These are phyloP conservation scores for Pteria penguin DNA, from an alignment of 2,888 invertebrate genomes.

Conservation along the genomic window DNA sequence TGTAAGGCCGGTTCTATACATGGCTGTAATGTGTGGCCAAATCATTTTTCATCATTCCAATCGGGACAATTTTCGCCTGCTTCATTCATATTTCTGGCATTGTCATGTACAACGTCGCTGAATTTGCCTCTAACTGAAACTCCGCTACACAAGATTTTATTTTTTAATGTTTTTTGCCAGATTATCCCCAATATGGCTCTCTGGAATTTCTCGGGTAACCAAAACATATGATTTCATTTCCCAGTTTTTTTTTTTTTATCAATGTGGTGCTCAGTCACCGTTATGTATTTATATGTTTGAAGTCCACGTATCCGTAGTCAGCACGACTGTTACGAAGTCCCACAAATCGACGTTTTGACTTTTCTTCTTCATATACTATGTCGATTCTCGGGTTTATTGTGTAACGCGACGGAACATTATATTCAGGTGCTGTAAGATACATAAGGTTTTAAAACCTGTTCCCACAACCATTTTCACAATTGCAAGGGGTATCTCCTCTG, in stretches of 20 bases:
- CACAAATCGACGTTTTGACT: not conserved
- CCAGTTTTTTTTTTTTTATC: not conserved
- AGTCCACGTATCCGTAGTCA: not conserved
- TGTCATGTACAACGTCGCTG: constrained; percentile 28
- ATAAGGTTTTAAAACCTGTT: too few relatives aligned
- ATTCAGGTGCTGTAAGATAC: not conserved
- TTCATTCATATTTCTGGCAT: constrained; percentile 34
- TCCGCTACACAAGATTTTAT: not conserved
- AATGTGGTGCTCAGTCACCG: not conserved
- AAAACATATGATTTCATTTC: not conserved
- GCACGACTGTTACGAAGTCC: not conserved
- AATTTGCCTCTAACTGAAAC: constrained; percentile 15
- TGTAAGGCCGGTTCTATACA: constrained; percentile 31
- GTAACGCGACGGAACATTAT: not conserved
- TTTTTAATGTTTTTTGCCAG: not conserved
- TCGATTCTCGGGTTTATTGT: not conserved
- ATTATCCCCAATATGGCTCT: constrained; percentile 9
- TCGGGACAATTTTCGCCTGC: constrained; percentile 2
- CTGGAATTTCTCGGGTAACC: constrained; percentile 17
- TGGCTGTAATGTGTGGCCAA: constrained; percentile 32
- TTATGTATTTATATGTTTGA: not conserved
- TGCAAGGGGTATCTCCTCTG: too few relatives aligned
- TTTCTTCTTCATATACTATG: too few relatives aligned
- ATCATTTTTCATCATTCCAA: constrained; percentile 16
- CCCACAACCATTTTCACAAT: too few relatives aligned